Evolutionary conservation across 2,888 invertebrate genomes (phyloP), one percentile per base, ranked within the genome.

Genomic region (Adela reaumurella): DNA sequence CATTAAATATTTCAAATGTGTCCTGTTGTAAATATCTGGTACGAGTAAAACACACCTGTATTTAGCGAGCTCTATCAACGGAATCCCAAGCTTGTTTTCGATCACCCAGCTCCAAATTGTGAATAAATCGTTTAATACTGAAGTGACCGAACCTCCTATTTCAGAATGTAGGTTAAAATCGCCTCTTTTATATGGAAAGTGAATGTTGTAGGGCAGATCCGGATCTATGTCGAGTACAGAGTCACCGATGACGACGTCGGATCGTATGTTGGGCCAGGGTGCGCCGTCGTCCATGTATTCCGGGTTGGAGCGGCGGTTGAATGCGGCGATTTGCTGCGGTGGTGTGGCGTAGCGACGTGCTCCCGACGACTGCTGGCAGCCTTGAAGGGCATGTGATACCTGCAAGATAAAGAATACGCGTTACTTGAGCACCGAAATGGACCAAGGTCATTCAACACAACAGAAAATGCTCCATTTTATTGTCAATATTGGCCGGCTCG

Each of bases 171-270:
- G 67, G 71, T 97, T 94, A 16, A 97, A 83, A 60, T 92, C 92
- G 0, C 97, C 97, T 57, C 94, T 80, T 61, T 84, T 83, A 60
- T 94, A 89, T 0, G 97, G 97, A 70, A 95, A 97, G 66, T 94
- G 93, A 50, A 97, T 76, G 63, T 94, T 94, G 61, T 89, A 97
- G 44, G 86, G 82, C 48, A 87, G 81, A 43, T 81, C 81, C 16
- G 85, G 88, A 65, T 85, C 83, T 20, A 91, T 70, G 52, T 84
- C 83, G 14, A 92, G 62, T 3, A 88, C 88, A 63, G 92, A 84
- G 62, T 93, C 91, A 8, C 93, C 93, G 19, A 93, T 81, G 1
- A 93, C 70, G 16, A 86, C 74, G 53, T 88, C 84, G 45, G 80
- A 80, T 46, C 86, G 83, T 0, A 83, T 81, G 65, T 84, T 83